These are phyloP conservation scores for Athalia rosae DNA, from an alignment of 2,888 invertebrate genomes.

Conservation along the genomic window DNA sequence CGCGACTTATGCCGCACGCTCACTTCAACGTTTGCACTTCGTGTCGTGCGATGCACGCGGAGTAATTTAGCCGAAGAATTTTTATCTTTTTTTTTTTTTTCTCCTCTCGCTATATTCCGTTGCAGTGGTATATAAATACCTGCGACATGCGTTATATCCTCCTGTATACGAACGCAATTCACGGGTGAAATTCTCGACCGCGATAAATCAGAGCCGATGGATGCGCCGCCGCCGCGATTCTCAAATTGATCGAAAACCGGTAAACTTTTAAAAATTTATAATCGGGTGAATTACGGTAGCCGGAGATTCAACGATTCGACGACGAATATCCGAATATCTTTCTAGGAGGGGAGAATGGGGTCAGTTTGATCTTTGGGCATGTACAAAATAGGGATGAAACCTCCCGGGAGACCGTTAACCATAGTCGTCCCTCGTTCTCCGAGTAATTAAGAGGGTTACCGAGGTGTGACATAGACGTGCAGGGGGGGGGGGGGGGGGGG, in stretches of 20 bases:
- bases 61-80: conserved; percentile 22
- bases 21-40: neutral
- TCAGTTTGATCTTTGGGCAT: conserved; percentile 24
- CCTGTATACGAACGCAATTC: neutral
- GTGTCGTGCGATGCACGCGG: no score
- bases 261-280: neutral
- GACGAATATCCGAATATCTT: no score
- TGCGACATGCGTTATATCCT: no score
- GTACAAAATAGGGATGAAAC: conserved; percentile 8
- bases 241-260: neutral
- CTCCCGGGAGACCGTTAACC: conserved; percentile 35
- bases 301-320: neutral
- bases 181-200: neutral
- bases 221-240: neutral
- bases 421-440: conserved; percentile 32
- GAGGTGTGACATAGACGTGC: neutral
- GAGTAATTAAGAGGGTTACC: conserved; percentile 39
- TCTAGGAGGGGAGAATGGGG: neutral
- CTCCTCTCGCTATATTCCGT: neutral
- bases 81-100: neutral
- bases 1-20: neutral
- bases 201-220: neutral
- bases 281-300: neutral
- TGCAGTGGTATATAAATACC: no score
- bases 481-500: neutral